Conservation (phyloP, 1,140 invertebrate genomes). For the Lepidurus couesii region DNA sequence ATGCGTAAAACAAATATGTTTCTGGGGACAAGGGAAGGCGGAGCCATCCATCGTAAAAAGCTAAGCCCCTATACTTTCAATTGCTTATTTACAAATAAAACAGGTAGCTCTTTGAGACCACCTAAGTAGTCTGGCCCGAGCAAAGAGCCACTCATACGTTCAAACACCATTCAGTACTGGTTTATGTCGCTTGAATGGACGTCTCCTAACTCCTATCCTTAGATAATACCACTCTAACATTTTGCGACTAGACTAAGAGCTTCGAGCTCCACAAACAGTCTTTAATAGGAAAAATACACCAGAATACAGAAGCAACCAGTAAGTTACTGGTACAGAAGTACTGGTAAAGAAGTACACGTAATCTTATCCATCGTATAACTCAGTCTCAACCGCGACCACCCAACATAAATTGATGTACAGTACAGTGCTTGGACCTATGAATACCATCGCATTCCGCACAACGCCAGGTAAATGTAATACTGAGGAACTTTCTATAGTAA, state of each 20-base stretch:
- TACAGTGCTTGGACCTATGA: too few relatives aligned
- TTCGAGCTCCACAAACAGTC: not conserved
- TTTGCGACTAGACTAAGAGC: not conserved
- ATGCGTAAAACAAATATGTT: not conserved
- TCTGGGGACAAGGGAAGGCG: not conserved
- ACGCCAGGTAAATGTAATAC: too few relatives aligned
- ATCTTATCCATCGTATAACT: too few relatives aligned
- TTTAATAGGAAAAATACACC: too few relatives aligned
- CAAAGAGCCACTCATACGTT: not conserved
- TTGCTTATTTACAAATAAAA: not conserved
- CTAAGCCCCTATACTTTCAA: not conserved
- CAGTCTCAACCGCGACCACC: too few relatives aligned
- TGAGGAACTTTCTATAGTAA: not conserved
- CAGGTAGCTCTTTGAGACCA: conserved; percentile 17
- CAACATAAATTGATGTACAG: too few relatives aligned
- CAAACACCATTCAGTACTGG: not conserved
- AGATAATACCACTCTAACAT: not conserved
- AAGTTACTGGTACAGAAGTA: too few relatives aligned
- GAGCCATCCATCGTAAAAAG: not conserved
- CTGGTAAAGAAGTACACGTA: too few relatives aligned
- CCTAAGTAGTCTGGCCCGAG: not conserved
- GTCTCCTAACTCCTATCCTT: not conserved
- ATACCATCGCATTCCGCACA: too few relatives aligned
- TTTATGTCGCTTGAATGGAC: not conserved
- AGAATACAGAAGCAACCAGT: too few relatives aligned